A percentile compares a stretch with the other conserved stretches of the same genome.
phyloP scores from a whole-genome alignment of 2,888 invertebrate genomes.

The Caenorhabditis sp. region DNA sequence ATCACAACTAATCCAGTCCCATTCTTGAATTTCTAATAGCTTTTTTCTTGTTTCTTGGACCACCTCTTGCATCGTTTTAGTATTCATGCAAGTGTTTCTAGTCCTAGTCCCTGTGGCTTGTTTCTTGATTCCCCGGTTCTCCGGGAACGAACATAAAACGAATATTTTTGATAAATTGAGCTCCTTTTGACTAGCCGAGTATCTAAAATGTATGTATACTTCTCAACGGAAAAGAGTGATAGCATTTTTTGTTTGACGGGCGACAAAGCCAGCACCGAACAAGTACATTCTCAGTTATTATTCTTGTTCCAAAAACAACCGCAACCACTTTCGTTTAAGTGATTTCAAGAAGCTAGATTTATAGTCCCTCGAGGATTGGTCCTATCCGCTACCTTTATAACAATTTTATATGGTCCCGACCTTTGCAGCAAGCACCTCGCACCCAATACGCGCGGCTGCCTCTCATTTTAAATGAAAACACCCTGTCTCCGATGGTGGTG shows the following conservation, averaged over 20 bases:
- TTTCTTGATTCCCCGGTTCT: not conserved
- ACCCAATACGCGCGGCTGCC: conserved; percentile 2
- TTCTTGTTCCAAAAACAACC: too few species aligned
- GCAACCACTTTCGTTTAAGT: too few species aligned
- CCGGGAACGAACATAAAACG: too few species aligned
- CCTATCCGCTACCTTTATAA: not conserved
- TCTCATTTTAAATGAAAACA: conserved; percentile 40
- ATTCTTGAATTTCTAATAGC: conserved; percentile 30
- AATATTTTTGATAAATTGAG: conserved; percentile 52
- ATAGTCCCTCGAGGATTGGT: not conserved
- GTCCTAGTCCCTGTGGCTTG: not conserved
- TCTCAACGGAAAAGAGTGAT: conserved; percentile 30
- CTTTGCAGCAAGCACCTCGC: conserved; percentile 40
- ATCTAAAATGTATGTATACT: conserved; percentile 58
- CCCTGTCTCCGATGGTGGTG: conserved; percentile 37
- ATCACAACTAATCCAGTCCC: conserved; percentile 2
- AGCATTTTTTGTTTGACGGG: conserved; percentile 10
- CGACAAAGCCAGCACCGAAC: not conserved
- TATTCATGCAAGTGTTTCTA: conserved; percentile 22
- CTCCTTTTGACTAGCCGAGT: conserved; percentile 15
- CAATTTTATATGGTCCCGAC: conserved; percentile 1
- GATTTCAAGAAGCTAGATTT: not conserved
- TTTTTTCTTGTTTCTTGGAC: conserved; percentile 30
- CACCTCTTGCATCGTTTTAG: conserved; percentile 28
- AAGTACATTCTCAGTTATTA: conserved; percentile 20